phyloP scores from a whole-genome alignment of 2,888 invertebrate species.

The Myopa tessellatipennis region DNA sequence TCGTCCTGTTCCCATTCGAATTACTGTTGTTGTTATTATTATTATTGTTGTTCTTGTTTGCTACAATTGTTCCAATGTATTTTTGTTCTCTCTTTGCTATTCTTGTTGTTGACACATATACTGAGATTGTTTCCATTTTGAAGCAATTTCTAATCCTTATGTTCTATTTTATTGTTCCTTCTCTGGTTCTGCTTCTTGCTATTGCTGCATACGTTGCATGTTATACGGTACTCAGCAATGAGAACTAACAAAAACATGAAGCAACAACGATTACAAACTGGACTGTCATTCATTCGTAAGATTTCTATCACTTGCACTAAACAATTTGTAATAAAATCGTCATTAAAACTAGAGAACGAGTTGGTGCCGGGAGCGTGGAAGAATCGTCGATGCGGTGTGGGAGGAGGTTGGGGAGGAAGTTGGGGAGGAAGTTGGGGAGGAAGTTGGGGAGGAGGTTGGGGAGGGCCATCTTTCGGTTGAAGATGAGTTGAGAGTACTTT shows the following conservation, averaged over 20 bases:
- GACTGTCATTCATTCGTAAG: constrained; percentile 28
- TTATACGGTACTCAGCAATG: constrained; percentile 24
- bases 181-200: neutral
- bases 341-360: constrained; percentile 15
- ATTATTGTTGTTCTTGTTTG: neutral
- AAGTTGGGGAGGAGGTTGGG: neutral
- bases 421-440: neutral
- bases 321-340: constrained; percentile 26
- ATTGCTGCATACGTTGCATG: constrained; percentile 31
- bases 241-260: neutral
- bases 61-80: neutral
- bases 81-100: neutral
- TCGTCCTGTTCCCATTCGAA: constrained; percentile 12
- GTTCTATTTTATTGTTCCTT: constrained; percentile 8
- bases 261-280: constrained; percentile 18
- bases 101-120: constrained; percentile 10
- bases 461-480: neutral
- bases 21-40: constrained; percentile 7
- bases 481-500: neutral
- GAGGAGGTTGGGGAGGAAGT: neutral
- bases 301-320: constrained; percentile 20
- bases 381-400: neutral
- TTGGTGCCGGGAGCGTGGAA: neutral
- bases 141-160: constrained; percentile 1
- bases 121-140: neutral